Evolutionary conservation across 1,140 invertebrate genomes (phyloP).

Genomic region (Pseudobourletiella spinata): DNA sequence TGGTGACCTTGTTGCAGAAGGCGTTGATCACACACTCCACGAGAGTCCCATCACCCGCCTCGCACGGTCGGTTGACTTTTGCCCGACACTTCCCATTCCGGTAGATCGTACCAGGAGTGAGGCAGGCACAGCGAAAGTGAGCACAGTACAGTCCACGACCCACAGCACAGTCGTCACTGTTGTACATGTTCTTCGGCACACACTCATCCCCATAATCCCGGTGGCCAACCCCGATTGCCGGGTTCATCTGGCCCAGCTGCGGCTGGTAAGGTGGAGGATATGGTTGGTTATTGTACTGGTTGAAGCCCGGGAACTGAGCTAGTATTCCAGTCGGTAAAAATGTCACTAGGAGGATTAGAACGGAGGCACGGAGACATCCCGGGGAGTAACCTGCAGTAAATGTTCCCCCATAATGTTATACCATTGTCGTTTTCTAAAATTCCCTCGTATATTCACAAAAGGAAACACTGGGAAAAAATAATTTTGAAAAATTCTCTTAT

Average conservation of each 20-base stretch:
- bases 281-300: neutral
- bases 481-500: too few relatives aligned
- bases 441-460: too few relatives aligned
- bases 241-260: too few relatives aligned
- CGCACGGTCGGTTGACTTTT: neutral
- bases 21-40: neutral
- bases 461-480: too few relatives aligned
- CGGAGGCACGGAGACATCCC: too few relatives aligned
- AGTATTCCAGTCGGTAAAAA: too few relatives aligned
- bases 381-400: too few relatives aligned
- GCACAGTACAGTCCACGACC: neutral
- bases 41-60: neutral
- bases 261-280: neutral
- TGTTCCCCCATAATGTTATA: too few relatives aligned
- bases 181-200: neutral
- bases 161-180: neutral
- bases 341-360: too few relatives aligned
- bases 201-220: conserved; percentile 3
- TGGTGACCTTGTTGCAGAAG: neutral
- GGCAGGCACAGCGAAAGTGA: neutral
- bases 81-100: neutral
- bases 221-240: neutral
- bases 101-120: neutral
- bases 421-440: too few relatives aligned
- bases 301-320: too few relatives aligned